Percentiles rank a stretch among this genome's conserved stretches.
Evolutionary conservation across 2,888 invertebrate genomes (phyloP).

Genomic region (Idaea dimidiata): DNA sequence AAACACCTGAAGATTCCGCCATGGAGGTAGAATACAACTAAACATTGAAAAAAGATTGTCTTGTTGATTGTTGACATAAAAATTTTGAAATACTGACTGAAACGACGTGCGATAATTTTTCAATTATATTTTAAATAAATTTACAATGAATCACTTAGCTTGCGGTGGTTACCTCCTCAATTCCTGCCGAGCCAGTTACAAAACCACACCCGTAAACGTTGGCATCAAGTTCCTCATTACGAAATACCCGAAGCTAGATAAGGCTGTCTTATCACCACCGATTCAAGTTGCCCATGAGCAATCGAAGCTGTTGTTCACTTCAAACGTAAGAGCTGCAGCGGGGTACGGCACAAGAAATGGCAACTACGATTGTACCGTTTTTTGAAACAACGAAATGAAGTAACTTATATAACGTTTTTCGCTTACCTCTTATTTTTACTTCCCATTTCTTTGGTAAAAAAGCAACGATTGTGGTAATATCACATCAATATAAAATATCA

Average conservation of each 20-base stretch:
- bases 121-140: not conserved
- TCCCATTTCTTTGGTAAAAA: not conserved
- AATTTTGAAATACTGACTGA: not conserved
- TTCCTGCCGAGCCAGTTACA: conserved; percentile 48
- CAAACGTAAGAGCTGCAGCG: conserved; percentile 39
- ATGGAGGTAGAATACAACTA: not conserved
- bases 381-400: not conserved
- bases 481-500: not conserved
- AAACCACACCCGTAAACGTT: conserved; percentile 50
- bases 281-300: conserved; percentile 25
- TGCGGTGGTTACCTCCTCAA: conserved; percentile 50
- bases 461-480: not conserved
- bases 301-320: conserved; percentile 34
- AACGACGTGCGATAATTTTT: not conserved
- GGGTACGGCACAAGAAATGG: conserved; percentile 28
- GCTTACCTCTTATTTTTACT: not conserved
- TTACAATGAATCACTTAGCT: conserved; percentile 56
- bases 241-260: conserved; percentile 24
- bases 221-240: conserved; percentile 37
- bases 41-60: not conserved
- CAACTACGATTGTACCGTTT: not conserved
- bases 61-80: not conserved
- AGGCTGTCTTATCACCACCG: conserved; percentile 22
- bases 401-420: not conserved
- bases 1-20: too few relatives aligned